Percentiles rank a stretch among this genome's conserved stretches.
Conservation (phyloP, 2,797 vertebrate species). For the Epinephelus coioides region DNA sequence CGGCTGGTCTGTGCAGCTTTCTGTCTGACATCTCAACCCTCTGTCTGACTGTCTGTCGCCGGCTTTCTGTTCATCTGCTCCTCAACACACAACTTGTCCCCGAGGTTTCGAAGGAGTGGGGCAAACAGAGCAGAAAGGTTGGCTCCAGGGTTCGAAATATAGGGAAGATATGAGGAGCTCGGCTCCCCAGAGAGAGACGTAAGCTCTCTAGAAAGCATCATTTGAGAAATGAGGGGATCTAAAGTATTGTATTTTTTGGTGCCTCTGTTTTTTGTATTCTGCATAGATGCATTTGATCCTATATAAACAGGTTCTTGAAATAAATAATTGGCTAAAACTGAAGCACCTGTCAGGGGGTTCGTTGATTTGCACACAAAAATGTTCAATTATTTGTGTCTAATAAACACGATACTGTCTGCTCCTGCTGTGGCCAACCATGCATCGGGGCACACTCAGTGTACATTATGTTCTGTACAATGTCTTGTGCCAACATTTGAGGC, state of each 20-base stretch:
- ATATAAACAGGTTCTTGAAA: background rate
- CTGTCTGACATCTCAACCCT: constrained; percentile 57
- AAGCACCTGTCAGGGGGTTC: too few relatives aligned
- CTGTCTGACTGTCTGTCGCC: constrained; percentile 44
- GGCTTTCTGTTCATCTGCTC: constrained; percentile 40
- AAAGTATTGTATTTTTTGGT: background rate
- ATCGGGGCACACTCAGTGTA: too few relatives aligned
- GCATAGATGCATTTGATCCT: too few relatives aligned
- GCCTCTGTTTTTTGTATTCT: background rate
- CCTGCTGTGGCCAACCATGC: too few relatives aligned
- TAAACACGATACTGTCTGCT: too few relatives aligned
- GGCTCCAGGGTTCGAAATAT: background rate
- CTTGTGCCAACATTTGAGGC: too few relatives aligned
- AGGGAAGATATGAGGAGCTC: background rate
- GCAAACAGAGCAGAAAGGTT: constrained; percentile 6
- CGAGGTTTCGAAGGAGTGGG: constrained; percentile 11
- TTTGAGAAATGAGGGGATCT: background rate
- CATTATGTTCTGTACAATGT: too few relatives aligned
- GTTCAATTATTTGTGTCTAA: too few relatives aligned
- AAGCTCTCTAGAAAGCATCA: background rate
- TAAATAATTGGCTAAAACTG: background rate
- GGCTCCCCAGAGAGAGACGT: background rate
- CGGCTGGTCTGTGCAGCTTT: constrained; percentile 42
- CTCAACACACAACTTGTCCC: constrained; percentile 15
- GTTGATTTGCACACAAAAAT: too few relatives aligned